A percentile compares a stretch with the other conserved stretches of the same genome.
Conservation (phyloP, 2,888 invertebrate genomes). For the Platycheirus rosarum region DNA sequence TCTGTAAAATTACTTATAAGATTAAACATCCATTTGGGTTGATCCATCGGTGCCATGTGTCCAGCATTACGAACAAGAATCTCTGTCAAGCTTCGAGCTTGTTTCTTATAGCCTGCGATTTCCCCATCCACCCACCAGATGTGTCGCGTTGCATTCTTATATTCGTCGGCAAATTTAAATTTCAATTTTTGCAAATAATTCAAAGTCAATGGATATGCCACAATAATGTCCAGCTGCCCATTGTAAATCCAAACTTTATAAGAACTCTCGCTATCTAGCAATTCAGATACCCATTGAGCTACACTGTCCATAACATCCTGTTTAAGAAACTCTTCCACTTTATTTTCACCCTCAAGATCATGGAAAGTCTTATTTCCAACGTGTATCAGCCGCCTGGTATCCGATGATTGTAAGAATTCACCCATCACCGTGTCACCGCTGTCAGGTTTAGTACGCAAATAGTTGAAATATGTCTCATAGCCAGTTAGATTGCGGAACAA, state of each 20-base stretch:
- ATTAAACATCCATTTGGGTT: slow-evolving; percentile 90
- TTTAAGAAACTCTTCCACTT: slow-evolving; percentile 88
- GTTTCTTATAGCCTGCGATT: slow-evolving; percentile 90
- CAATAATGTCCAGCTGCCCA: slow-evolving; percentile 95
- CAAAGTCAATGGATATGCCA: slow-evolving; percentile 92
- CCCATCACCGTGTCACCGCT: slow-evolving; percentile 84
- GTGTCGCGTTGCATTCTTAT: slow-evolving; percentile 86
- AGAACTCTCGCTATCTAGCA: slow-evolving; percentile 85
- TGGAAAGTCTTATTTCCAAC: slow-evolving; percentile 91
- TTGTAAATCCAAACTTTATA: slow-evolving; percentile 89
- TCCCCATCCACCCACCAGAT: slow-evolving; percentile 88
- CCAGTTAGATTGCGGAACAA: slow-evolving; percentile 85
- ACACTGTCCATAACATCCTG: slow-evolving; percentile 92
- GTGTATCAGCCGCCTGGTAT: slow-evolving; percentile 89
- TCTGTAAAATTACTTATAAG: slow-evolving; percentile 87
- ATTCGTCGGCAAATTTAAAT: slow-evolving; percentile 87
- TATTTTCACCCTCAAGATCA: slow-evolving; percentile 81
- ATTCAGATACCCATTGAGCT: slow-evolving; percentile 87
- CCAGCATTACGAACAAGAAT: slow-evolving; percentile 90
- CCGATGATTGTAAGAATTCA: slow-evolving; percentile 80
- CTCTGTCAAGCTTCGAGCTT: slow-evolving; percentile 88
- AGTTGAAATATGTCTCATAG: slow-evolving; percentile 80
- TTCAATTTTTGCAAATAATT: slow-evolving; percentile 89
- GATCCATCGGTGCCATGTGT: slow-evolving; percentile 91
- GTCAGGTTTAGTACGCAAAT: slow-evolving; percentile 85